Evolutionary conservation across 2,888 invertebrate genomes (phyloP).

Genomic region (Tipula helvola): DNA sequence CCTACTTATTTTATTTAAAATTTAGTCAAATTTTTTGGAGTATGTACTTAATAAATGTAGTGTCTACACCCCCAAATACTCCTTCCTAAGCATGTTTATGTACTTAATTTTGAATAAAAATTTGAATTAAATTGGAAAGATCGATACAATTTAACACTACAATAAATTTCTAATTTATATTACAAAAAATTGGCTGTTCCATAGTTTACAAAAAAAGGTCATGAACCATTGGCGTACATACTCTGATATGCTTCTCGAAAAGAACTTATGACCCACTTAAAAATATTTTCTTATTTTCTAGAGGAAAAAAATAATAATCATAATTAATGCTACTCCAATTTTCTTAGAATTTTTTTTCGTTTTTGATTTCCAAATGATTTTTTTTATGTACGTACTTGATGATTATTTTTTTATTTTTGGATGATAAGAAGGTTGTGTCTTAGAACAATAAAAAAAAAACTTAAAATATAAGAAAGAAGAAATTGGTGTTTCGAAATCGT

Average conservation of each 20-base stretch:
- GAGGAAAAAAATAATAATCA: slow-evolving; percentile 4
- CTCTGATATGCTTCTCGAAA: background rate
- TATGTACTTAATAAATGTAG: no score
- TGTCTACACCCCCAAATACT: no score
- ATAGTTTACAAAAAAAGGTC: background rate
- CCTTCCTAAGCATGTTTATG: no score
- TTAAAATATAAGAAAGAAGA: slow-evolving; percentile 12
- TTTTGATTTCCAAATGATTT: background rate
- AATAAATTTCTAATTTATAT: no score
- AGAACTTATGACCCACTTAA: background rate
- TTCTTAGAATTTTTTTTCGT: background rate
- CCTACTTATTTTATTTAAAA: background rate
- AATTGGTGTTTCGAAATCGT: slow-evolving; percentile 22
- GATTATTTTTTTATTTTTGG: slow-evolving; percentile 5
- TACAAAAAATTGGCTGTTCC: background rate
- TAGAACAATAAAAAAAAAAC: background rate
- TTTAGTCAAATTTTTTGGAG: background rate
- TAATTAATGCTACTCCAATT: background rate
- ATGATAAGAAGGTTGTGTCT: background rate
- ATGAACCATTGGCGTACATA: background rate
- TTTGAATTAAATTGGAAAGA: no score
- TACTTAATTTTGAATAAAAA: no score
- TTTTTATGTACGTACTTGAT: background rate
- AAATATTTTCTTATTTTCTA: slow-evolving; percentile 4
- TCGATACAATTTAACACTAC: no score